A percentile compares a stretch with the other conserved stretches of the same genome.
phyloP scores from a whole-genome alignment of 2,888 invertebrate species.

The Megamerina dolium region DNA sequence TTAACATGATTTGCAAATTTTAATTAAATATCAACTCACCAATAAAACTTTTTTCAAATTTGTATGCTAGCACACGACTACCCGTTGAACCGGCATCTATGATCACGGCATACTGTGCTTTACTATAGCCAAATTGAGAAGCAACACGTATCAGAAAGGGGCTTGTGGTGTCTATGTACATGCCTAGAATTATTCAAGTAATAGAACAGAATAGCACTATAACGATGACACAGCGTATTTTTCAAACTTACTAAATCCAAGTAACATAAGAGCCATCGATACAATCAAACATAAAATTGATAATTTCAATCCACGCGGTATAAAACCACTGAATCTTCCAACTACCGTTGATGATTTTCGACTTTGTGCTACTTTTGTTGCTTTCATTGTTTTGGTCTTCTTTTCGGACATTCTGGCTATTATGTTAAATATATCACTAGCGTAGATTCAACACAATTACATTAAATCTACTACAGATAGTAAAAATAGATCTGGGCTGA shows the following conservation, averaged over 20 bases:
- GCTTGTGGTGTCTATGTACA: slow-evolving; percentile 46
- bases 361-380: too few relatives aligned
- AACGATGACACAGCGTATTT: slow-evolving; percentile 1
- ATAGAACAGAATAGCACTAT: slow-evolving; percentile 7
- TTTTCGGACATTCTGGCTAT: too few relatives aligned
- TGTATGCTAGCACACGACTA: slow-evolving; percentile 75
- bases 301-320: slow-evolving; percentile 41
- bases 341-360: too few relatives aligned
- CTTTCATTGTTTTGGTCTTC: too few relatives aligned
- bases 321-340: too few relatives aligned
- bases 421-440: too few relatives aligned
- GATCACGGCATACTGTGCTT: slow-evolving; percentile 73
- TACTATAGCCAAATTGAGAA: slow-evolving; percentile 64
- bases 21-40: too few relatives aligned
- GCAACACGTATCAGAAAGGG: slow-evolving; percentile 65
- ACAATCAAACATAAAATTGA: slow-evolving; percentile 46
- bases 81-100: slow-evolving; percentile 95
- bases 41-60: slow-evolving; percentile 72
- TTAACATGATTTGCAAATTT: too few relatives aligned
- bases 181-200: slow-evolving; percentile 25
- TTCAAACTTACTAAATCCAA: slow-evolving; percentile 46
- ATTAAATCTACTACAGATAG: too few relatives aligned
- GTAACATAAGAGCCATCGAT: slow-evolving; percentile 40
- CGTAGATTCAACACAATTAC: too few relatives aligned
- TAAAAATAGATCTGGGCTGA: too few relatives aligned